Percentiles rank a stretch among this genome's conserved stretches.
Conservation (phyloP, 1,140 invertebrate species). For the Platorchestia sp. region DNA sequence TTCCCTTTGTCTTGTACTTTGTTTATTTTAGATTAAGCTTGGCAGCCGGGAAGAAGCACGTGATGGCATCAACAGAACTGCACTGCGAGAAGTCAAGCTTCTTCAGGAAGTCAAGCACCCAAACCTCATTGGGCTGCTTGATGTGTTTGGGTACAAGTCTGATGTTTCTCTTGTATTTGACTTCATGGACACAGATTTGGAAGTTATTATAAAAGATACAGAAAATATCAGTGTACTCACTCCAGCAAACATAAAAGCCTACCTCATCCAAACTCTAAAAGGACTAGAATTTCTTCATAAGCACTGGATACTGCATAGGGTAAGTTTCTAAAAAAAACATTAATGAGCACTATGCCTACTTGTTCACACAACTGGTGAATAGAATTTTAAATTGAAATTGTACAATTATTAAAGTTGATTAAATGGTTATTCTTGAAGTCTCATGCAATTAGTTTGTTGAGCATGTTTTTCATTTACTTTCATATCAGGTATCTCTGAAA, state of each 20-base stretch:
- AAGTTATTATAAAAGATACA: slow-evolving; percentile 77
- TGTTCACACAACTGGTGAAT: not conserved
- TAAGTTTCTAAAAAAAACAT: slow-evolving; percentile 70
- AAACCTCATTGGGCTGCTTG: slow-evolving; percentile 93
- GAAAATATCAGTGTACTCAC: slow-evolving; percentile 85
- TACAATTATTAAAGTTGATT: not conserved
- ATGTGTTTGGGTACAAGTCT: slow-evolving; percentile 98
- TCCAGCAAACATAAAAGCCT: slow-evolving; percentile 94
- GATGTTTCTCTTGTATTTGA: slow-evolving; percentile 99
- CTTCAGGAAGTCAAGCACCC: slow-evolving; percentile 95
- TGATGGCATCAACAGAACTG: slow-evolving; percentile 98
- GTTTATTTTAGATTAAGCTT: slow-evolving; percentile 87
- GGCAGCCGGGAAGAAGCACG: slow-evolving; percentile 93
- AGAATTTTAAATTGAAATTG: not conserved
- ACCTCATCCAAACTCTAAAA: slow-evolving; percentile 93
- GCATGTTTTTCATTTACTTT: not conserved
- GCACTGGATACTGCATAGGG: slow-evolving; percentile 96
- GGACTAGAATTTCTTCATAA: slow-evolving; percentile 96
- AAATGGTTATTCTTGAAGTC: not conserved
- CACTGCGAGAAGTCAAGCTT: slow-evolving; percentile 97
- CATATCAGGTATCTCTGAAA: no score
- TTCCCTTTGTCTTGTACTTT: no score
- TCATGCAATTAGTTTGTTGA: not conserved
- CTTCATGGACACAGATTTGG: slow-evolving; percentile 99
- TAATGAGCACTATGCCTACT: not conserved